A percentile compares a stretch with the other conserved stretches of the same genome.
Evolutionary conservation across 2,113 vertebrate genomes (phyloP).

Genomic region (Drymodes brunneopygia): DNA sequence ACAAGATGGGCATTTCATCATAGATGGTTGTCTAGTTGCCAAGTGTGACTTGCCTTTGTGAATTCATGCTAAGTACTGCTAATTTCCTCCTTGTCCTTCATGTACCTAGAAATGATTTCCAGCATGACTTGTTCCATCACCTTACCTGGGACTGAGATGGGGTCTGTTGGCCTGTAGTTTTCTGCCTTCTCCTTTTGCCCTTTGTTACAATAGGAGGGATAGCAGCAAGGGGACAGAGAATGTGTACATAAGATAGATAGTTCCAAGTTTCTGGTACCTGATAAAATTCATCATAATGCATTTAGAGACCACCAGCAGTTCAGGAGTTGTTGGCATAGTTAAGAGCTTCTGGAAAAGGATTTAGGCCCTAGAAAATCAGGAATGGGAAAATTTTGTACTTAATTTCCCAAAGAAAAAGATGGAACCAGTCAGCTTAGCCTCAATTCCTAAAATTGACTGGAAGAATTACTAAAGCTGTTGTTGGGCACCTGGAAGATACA

Average conservation of each 20-base stretch:
- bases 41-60: neutral
- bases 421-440: neutral
- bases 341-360: neutral
- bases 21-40: neutral
- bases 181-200: neutral
- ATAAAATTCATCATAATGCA: neutral
- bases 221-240: neutral
- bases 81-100: neutral
- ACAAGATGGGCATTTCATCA: neutral
- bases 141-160: neutral
- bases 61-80: neutral
- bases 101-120: neutral
- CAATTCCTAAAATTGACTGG: neutral
- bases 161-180: neutral
- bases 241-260: neutral
- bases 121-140: neutral
- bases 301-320: neutral
- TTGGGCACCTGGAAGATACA: neutral
- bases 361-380: neutral
- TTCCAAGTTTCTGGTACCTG: neutral
- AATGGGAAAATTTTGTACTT: neutral
- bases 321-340: neutral
- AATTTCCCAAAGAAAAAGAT: neutral
- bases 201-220: neutral
- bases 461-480: neutral